Evolutionary conservation across 2,888 invertebrate genomes (phyloP), one percentile per base, ranked within the genome.

Genomic region (Harpagoxenus sublaevis): DNA sequence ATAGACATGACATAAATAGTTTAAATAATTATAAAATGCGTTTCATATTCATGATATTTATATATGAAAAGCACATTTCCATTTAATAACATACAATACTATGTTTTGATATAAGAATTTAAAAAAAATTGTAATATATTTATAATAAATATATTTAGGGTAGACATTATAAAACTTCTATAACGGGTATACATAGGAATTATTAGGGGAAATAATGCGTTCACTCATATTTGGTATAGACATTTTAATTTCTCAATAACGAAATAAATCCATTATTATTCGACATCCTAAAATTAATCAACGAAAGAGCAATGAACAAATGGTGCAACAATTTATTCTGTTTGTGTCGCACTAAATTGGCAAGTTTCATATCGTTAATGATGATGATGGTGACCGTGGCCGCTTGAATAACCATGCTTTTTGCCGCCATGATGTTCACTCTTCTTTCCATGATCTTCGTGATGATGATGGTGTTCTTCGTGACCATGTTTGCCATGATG

Each of bases 401-500:
- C 42, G 9, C 42, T 42, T 4, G 85, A 82, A 75, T 89, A 95
- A 5, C 95, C 95, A 86, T 94, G 94, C 86, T 95, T 95, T 89
- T 95, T 95, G 8, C 96, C 96, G 0, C 96, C 96, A 68, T 96
- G 96, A 83, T 96, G 96, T 63, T 96, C 96, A 0, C 96, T 96
- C 91, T 97, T 96, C 92, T 96, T 97, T 65, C 96, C 97, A 89
- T 96, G 96, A 57, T 96, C 95, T 3, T 96, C 95, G 42, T 96
- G 96, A 87, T 96, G 96, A 4, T 96, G 95, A 90, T 97, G 96
- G 90, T 97, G 96, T 45, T 96, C 96, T 66, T 97, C 96, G 91
- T 97, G 96, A 0, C 97, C 97, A 28, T 96, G 95, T 71, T 96
- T 96, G 3, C 96, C 96, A 81, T 96, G 96, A 94, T 96, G 95